Conservation (phyloP, 2,888 invertebrate species). For the Trachelus troglodyta region DNA sequence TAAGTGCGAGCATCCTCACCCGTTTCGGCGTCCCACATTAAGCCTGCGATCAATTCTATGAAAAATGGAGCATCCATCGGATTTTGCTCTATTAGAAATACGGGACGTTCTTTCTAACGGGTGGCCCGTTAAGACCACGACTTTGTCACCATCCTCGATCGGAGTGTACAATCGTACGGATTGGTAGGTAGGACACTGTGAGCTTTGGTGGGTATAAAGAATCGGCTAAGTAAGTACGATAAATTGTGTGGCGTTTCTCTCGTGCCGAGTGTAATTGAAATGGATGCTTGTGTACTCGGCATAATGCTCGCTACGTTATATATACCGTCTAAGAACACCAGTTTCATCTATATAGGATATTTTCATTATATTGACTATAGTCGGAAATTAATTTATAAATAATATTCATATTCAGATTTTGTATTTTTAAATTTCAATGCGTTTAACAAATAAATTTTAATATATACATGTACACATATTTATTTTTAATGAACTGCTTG, state of each 20-base stretch:
- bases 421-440: background rate
- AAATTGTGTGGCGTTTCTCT: conserved; percentile 48
- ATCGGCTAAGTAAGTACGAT: conserved; percentile 52
- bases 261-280: conserved; percentile 49
- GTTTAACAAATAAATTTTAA: background rate
- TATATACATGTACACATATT: no score
- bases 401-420: background rate
- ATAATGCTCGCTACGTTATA: conserved; percentile 32
- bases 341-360: background rate
- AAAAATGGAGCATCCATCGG: background rate
- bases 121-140: background rate
- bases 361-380: background rate
- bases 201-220: conserved; percentile 51
- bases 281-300: conserved; percentile 47
- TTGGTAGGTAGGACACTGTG: conserved; percentile 3
- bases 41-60: background rate
- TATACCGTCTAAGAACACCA: background rate
- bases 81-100: background rate
- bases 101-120: background rate
- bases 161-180: background rate
- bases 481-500: background rate
- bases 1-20: background rate
- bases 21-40: background rate
- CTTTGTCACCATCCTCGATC: background rate
- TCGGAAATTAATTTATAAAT: background rate